Percentiles rank a stretch among this genome's conserved stretches.
Evolutionary conservation across 2,113 vertebrate genomes (phyloP).

Genomic region (Dipodomys merriami): DNA sequence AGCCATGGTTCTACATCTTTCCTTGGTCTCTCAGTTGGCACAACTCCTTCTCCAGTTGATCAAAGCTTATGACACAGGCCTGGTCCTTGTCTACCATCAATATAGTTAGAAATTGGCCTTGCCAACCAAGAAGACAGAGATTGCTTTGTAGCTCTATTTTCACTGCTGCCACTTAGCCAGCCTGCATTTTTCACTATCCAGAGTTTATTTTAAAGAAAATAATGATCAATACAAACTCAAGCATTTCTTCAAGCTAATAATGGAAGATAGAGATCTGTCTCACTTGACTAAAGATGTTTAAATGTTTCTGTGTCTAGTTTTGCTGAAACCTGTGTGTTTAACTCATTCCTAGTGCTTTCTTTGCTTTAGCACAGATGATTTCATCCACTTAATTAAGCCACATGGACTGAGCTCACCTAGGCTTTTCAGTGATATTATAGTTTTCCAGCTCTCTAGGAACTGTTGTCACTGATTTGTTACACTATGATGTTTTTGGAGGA

Average conservation of each 20-base stretch:
- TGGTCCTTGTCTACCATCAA: background rate
- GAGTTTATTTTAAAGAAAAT: background rate
- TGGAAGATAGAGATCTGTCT: background rate
- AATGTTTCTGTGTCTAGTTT: background rate
- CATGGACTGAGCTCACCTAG: background rate
- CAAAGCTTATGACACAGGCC: background rate
- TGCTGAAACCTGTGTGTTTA: constrained; percentile 35
- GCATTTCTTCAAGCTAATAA: background rate
- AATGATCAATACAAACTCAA: background rate
- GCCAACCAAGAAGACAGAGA: background rate
- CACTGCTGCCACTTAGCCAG: background rate
- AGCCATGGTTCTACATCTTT: background rate
- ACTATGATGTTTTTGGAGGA: background rate
- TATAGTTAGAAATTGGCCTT: background rate
- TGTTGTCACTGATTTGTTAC: background rate
- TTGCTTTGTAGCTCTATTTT: background rate
- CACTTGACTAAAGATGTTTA: constrained; percentile 12
- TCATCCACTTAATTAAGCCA: background rate
- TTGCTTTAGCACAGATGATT: constrained; percentile 3
- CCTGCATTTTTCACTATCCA: background rate
- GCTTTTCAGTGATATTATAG: background rate
- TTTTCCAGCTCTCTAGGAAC: background rate
- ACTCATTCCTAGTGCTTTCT: background rate
- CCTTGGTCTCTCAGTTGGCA: background rate
- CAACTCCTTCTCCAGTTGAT: background rate